phyloP scores from a whole-genome alignment of 37 sponge, comb jelly and placozoan species.

The Chondrosia reniformis region DNA sequence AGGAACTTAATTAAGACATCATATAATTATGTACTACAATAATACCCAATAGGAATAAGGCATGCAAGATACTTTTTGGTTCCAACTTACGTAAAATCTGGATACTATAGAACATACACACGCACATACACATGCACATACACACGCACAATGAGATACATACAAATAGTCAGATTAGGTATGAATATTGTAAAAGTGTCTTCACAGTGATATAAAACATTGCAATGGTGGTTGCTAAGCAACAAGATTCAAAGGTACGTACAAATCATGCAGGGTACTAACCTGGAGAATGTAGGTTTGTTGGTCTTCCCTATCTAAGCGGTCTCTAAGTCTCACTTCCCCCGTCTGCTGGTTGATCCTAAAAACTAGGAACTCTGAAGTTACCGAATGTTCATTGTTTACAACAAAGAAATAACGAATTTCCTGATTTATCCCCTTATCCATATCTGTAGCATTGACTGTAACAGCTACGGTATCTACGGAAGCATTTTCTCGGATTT shows the following conservation, averaged over 20 bases:
- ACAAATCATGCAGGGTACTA: no score
- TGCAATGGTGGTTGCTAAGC: no score
- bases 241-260: no score
- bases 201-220: no score
- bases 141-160: conserved; percentile 24
- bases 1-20: no score
- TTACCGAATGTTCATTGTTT: conserved; percentile 24
- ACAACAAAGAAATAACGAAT: conserved; percentile 39
- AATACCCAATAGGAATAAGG: no score
- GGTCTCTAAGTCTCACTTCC: neutral
- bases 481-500: conserved; percentile 4
- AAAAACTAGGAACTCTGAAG: conserved; percentile 29
- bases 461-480: neutral
- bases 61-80: no score
- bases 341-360: conserved; percentile 31
- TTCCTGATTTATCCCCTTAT: conserved; percentile 48
- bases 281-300: conserved; percentile 24
- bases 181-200: no score
- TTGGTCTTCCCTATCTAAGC: conserved; percentile 24
- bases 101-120: neutral
- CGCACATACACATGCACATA: conserved; percentile 25
- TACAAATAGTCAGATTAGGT: conserved; percentile 12
- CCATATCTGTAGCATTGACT: conserved; percentile 32
- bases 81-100: no score
- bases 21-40: no score